Evolutionary conservation across 1,140 invertebrate genomes (phyloP).

Genomic region (Dolichoris vasculosae): DNA sequence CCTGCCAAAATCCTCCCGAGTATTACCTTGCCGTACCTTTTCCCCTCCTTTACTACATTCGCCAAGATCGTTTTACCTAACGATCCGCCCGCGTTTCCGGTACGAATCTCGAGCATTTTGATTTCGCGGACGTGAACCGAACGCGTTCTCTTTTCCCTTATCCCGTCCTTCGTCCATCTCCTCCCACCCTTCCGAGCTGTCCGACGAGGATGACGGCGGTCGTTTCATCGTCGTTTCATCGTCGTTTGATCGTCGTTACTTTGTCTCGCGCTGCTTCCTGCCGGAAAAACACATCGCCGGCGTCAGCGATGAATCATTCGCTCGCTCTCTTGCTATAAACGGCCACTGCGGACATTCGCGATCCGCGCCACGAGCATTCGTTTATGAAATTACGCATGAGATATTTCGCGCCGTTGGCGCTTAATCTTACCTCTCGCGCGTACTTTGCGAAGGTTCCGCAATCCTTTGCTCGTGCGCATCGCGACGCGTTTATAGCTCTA

Average conservation of each 20-base stretch:
- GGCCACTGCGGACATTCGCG: not conserved
- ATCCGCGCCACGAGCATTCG: not conserved
- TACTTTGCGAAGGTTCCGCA: not conserved
- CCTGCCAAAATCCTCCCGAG: too few relatives aligned
- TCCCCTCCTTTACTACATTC: not conserved
- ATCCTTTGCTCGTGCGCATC: not conserved
- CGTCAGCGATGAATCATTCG: not conserved
- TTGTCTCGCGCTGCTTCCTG: not conserved
- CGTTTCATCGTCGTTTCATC: slow-evolving; percentile 1
- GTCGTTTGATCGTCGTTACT: slow-evolving; percentile 12
- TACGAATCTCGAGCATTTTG: not conserved
- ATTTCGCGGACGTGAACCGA: not conserved
- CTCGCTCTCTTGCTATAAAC: not conserved
- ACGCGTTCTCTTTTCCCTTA: too few relatives aligned
- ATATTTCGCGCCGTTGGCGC: not conserved
- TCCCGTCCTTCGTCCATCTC: too few relatives aligned
- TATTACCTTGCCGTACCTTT: too few relatives aligned
- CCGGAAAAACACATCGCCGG: too few relatives aligned
- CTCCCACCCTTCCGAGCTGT: too few relatives aligned
- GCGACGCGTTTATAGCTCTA: not conserved
- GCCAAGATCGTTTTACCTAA: not conserved
- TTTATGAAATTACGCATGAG: slow-evolving; percentile 9
- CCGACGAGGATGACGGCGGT: too few relatives aligned
- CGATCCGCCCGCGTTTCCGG: not conserved
- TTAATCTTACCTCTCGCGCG: not conserved